These are phyloP conservation scores for Pachycephus smyrnensis DNA, from an alignment of 2,888 invertebrate genomes.

Conservation along the genomic window DNA sequence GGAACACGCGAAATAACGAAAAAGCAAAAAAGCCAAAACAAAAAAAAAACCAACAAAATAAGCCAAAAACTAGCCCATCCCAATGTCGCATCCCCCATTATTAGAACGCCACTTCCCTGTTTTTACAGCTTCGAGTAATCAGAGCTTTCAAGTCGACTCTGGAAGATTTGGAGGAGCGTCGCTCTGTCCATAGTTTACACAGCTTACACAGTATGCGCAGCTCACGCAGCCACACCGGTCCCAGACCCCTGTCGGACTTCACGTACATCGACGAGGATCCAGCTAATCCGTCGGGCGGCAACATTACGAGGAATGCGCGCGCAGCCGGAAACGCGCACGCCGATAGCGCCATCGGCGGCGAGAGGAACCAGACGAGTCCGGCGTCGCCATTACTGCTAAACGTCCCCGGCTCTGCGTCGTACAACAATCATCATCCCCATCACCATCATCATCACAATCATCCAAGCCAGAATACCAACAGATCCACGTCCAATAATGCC, in stretches of 20 bases:
- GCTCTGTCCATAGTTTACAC: conserved; percentile 97
- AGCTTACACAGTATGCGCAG: conserved; percentile 89
- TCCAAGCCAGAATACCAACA: conserved; percentile 37
- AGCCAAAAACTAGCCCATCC: conserved; percentile 53
- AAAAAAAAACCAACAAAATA: conserved; percentile 28
- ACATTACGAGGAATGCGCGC: conserved; percentile 40
- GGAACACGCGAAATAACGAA: conserved; percentile 13
- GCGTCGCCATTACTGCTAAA: conserved; percentile 61
- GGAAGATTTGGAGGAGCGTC: conserved; percentile 99
- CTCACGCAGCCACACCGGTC: conserved; percentile 81
- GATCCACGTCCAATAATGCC: conserved; percentile 47
- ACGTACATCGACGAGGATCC: conserved; percentile 84
- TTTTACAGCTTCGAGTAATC: conserved; percentile 99
- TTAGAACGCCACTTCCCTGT: conserved; percentile 70
- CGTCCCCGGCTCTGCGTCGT: conserved; percentile 56
- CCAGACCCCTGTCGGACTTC: conserved; percentile 84
- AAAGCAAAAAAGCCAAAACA: conserved; percentile 21
- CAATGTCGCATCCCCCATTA: conserved; percentile 49
- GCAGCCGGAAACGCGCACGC: conserved; percentile 72
- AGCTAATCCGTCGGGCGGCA: conserved; percentile 66
- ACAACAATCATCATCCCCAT: conserved; percentile 54
- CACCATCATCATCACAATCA: conserved; percentile 44
- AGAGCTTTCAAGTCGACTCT: conserved; percentile 99
- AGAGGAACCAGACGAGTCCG: conserved; percentile 56
- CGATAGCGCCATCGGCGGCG: conserved; percentile 70